Evolutionary conservation across 2,113 vertebrate genomes (phyloP).

Genomic region (Mesocricetus auratus): DNA sequence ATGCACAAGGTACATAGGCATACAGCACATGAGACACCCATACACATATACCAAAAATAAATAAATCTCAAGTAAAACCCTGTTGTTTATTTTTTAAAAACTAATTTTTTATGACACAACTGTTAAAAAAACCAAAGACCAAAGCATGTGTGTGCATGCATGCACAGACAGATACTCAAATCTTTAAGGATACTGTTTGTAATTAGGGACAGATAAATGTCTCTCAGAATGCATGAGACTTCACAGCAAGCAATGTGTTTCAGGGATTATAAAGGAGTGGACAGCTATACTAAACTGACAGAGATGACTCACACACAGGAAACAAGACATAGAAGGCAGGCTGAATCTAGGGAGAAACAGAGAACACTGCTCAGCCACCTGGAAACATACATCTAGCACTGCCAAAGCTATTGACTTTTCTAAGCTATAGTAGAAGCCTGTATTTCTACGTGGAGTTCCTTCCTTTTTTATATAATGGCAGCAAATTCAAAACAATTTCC

Average conservation of each 20-base stretch:
- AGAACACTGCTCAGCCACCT: background rate
- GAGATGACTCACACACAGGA: background rate
- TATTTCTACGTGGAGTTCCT: background rate
- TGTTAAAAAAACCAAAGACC: background rate
- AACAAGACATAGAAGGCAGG: background rate
- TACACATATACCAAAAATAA: background rate
- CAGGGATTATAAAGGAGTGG: background rate
- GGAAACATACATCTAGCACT: no score
- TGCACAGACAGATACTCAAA: background rate
- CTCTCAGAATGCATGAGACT: background rate
- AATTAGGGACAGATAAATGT: background rate
- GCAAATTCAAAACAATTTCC: slow-evolving; percentile 41
- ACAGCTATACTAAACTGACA: no score
- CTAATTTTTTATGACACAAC: background rate
- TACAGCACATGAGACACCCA: background rate
- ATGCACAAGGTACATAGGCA: background rate
- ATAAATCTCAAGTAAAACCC: background rate
- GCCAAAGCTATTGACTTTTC: background rate
- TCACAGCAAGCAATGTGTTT: background rate
- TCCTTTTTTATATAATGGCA: background rate
- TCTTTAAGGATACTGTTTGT: background rate
- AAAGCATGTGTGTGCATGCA: background rate
- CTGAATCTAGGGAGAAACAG: background rate
- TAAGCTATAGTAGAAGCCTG: slow-evolving; percentile 6
- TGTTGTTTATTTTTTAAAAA: background rate